A percentile compares a stretch with the other conserved stretches of the same genome.
These are phyloP conservation scores for Lepidocyrtoides sp. DNA, from an alignment of 2,888 invertebrate genomes.

Conservation along the genomic window DNA sequence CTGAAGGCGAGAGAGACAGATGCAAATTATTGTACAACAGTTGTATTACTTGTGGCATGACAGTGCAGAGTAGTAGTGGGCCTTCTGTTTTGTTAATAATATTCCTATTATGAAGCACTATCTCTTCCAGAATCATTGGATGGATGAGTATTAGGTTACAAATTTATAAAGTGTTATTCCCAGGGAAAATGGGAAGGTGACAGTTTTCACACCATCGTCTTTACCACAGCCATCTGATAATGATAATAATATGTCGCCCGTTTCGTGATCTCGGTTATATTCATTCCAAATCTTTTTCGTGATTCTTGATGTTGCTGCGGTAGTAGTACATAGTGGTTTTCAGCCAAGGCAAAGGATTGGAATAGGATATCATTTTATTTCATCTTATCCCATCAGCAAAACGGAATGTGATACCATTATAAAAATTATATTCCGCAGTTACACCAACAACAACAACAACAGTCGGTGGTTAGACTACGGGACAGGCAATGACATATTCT, in stretches of 20 bases:
- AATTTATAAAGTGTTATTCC: constrained; percentile 62
- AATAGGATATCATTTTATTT: constrained; percentile 50
- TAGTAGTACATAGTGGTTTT: neutral
- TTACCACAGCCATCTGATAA: constrained; percentile 44
- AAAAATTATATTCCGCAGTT: constrained; percentile 57
- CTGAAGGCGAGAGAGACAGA: constrained; percentile 5
- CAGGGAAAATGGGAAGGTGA: constrained; percentile 66
- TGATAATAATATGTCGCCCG: constrained; percentile 42
- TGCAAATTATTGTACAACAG: constrained; percentile 25
- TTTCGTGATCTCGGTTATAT: neutral
- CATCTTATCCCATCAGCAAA: constrained; percentile 49
- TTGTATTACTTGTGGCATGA: neutral
- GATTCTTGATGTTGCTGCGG: constrained; percentile 13
- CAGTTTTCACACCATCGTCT: constrained; percentile 64
- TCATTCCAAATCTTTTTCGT: constrained; percentile 8
- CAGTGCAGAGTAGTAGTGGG: neutral
- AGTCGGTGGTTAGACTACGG: neutral
- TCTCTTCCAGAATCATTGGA: constrained; percentile 49
- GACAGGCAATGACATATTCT: constrained; percentile 1
- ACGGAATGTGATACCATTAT: constrained; percentile 60
- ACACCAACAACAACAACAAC: no score
- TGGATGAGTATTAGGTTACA: constrained; percentile 56
- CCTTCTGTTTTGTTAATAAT: neutral
- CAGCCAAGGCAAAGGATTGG: neutral
- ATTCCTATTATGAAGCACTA: constrained; percentile 37